Conservation (phyloP, 2,888 invertebrate species). For the Fabriciana adippe region DNA sequence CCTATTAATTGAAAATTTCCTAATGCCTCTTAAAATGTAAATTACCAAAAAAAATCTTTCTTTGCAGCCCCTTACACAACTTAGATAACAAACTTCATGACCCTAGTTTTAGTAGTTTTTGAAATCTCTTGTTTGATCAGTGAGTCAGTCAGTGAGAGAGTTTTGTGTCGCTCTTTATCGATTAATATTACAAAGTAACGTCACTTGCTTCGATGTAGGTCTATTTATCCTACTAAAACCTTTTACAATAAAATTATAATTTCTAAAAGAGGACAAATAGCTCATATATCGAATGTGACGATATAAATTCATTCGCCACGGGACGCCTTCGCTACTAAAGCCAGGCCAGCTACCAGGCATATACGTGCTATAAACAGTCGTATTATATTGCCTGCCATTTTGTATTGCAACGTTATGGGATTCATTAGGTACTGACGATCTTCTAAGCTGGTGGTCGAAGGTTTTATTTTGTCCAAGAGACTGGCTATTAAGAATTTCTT, state of each 20-base stretch:
- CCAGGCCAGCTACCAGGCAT: neutral
- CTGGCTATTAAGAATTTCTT: too few species aligned
- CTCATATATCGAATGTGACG: conserved; percentile 2
- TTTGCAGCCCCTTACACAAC: too few species aligned
- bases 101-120: too few species aligned
- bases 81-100: too few species aligned
- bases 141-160: too few species aligned
- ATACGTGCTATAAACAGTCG: conserved; percentile 1
- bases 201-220: neutral
- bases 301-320: conserved; percentile 31
- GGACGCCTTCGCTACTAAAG: conserved; percentile 23
- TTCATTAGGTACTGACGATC: neutral
- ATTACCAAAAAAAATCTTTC: too few species aligned
- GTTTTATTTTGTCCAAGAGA: too few species aligned
- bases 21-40: too few species aligned
- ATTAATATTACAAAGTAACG: neutral
- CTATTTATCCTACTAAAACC: neutral
- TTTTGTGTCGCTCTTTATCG: too few species aligned
- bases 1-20: too few species aligned
- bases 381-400: conserved; percentile 3
- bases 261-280: neutral
- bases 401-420: neutral
- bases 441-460: neutral
- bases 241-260: neutral
- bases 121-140: too few species aligned